phyloP scores from a whole-genome alignment of 1,140 invertebrate genomes.

The Neotoxoptera formosana region DNA sequence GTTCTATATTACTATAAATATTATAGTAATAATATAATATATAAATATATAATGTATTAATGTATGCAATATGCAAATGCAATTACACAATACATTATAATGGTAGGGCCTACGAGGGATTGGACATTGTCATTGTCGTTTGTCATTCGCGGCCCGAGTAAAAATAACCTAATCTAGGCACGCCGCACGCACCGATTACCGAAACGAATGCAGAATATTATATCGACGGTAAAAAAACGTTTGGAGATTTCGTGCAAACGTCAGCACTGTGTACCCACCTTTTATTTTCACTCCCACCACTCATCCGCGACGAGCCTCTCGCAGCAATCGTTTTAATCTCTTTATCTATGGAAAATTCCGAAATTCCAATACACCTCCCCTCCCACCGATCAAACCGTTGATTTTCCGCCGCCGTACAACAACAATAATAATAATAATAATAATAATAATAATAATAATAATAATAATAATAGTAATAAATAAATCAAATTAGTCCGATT shows the following conservation, averaged over 20 bases:
- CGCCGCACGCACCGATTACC: neutral
- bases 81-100: too few species aligned
- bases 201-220: neutral
- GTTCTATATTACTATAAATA: neutral
- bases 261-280: constrained; percentile 45
- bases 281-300: constrained; percentile 34
- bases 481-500: constrained; percentile 29
- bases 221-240: neutral
- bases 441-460: constrained; percentile 28
- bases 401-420: constrained; percentile 27
- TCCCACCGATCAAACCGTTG: constrained; percentile 44
- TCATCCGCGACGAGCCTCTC: neutral
- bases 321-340: constrained; percentile 31
- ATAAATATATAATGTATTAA: too few species aligned
- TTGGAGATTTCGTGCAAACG: constrained; percentile 38
- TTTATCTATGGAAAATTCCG: constrained; percentile 58
- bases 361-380: constrained; percentile 56
- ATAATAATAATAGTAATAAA: constrained; percentile 14
- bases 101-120: neutral
- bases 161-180: neutral
- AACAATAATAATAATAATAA: constrained; percentile 23
- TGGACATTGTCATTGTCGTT: too few species aligned
- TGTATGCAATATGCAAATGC: too few species aligned
- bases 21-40: neutral
- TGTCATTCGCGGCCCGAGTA: too few species aligned